Evolutionary conservation across 2,797 vertebrate species (phyloP), one percentile per base, ranked within the genome.

Genomic region (Benthosema pterotum): DNA sequence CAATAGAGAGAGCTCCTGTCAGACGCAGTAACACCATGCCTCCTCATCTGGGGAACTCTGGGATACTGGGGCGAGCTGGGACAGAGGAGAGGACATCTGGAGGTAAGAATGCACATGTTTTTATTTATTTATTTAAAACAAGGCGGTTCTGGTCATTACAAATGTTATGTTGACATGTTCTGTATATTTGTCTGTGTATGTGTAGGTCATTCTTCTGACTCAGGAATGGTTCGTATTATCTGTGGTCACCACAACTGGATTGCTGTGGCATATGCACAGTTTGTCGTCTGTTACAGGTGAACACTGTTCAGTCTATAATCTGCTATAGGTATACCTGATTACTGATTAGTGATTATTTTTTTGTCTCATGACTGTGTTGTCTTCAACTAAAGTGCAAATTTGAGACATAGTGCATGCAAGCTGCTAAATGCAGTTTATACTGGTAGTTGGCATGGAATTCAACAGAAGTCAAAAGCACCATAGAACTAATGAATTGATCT

Each of bases 171-270:
- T 49, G 13, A 15, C n/a, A 38, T 38, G 32, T 32, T 32, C 22
- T 25, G 11, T 17, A n/a, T n/a, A n/a, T n/a, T n/a, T 57, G 12
- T 60, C 50, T 70, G 46, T 57, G 65, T 42, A 61, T 57, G 56
- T 19, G 11, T 1, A 94, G 95, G 93, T 54, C 89, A 78, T 7
- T 57, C 70, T 0, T 84, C 84, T 0, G 95, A 97, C 46, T 80
- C 94, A 0, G 93, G 95, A 11, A 82, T 95, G 91, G 96, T 96
- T 2, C 90, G 95, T 42, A 92, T 97, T 51, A 85, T 97, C 50
- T 95, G 94, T 0, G 96, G 96, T 0, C 96, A 98, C 67, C 94
- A 98, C 76, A 96, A 95, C 91, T 98, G 96, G 96, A 95, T 98
- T 5, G 94, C 95, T 0, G 94, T 96, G 85, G 95, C 91, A 0